Evolutionary conservation across 2,797 vertebrate species (phyloP).

Genomic region (Anguilla pacifica): DNA sequence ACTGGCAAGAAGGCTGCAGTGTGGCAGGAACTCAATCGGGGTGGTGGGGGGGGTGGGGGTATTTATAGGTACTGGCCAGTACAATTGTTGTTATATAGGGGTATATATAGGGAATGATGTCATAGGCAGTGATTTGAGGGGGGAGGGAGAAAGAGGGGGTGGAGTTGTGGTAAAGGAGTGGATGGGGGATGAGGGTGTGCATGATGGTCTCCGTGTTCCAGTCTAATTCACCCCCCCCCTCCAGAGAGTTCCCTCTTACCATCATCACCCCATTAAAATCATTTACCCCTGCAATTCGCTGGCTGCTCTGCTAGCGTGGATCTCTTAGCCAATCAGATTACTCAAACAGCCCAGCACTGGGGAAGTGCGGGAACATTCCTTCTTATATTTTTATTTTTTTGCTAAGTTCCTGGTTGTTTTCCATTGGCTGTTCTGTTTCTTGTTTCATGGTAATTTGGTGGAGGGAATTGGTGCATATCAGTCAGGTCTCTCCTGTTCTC

Average conservation of each 20-base stretch:
- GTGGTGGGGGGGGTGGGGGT: not conserved
- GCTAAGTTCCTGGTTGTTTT: not conserved
- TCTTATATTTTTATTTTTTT: not conserved
- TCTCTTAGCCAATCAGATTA: conserved; percentile 67
- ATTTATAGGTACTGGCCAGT: not conserved
- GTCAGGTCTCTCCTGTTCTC: too few species aligned
- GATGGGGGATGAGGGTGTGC: conserved; percentile 51
- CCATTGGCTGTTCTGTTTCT: not conserved
- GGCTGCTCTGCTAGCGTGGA: conserved; percentile 68
- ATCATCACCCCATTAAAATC: conserved; percentile 75
- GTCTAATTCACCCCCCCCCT: conserved; percentile 42
- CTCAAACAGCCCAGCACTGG: conserved; percentile 56
- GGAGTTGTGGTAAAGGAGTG: conserved; percentile 29
- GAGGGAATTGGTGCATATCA: not conserved
- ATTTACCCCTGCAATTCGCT: conserved; percentile 70
- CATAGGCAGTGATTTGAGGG: conserved; percentile 46
- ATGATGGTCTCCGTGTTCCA: conserved; percentile 65
- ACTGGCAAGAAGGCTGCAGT: not conserved
- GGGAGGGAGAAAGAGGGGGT: conserved; percentile 34
- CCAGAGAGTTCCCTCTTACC: conserved; percentile 72
- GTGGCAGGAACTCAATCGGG: not conserved
- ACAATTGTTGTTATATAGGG: conserved; percentile 38
- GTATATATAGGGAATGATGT: conserved; percentile 68
- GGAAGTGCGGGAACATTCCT: conserved; percentile 38
- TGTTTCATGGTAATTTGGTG: not conserved